Conservation (phyloP, 2,113 vertebrate genomes). For the Anoura caudifer region DNA sequence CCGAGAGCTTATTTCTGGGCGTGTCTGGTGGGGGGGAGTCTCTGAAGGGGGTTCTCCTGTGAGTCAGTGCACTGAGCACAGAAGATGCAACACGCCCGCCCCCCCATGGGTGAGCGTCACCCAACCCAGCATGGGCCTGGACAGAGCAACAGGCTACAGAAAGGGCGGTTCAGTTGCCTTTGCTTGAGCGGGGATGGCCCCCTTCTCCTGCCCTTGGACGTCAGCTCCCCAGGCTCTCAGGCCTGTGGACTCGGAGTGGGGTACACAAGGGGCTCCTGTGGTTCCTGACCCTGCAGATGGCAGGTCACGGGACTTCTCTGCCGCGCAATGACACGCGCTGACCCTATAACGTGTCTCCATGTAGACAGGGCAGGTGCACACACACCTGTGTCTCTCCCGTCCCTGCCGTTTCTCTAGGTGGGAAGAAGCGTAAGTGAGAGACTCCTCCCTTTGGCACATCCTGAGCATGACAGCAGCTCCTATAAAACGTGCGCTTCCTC, state of each 20-base stretch:
- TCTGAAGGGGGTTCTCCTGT: background rate
- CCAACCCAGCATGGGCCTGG: too few relatives aligned
- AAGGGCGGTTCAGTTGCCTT: background rate
- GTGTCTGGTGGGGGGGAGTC: background rate
- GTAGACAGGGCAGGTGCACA: too few relatives aligned
- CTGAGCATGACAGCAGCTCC: background rate
- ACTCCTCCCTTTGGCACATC: background rate
- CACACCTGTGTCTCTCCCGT: accelerated
- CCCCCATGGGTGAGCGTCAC: too few relatives aligned
- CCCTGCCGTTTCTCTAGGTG: background rate
- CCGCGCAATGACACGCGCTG: too few relatives aligned
- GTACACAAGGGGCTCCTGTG: background rate
- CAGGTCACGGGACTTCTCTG: too few relatives aligned
- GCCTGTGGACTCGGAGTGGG: too few relatives aligned
- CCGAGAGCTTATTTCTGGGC: background rate
- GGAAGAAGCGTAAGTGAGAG: background rate
- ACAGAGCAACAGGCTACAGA: too few relatives aligned
- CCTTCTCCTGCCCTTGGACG: background rate
- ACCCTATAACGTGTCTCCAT: too few relatives aligned
- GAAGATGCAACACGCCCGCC: background rate
- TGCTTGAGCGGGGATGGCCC: too few relatives aligned
- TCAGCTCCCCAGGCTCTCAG: background rate
- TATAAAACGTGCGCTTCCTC: background rate
- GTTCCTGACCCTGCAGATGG: too few relatives aligned
- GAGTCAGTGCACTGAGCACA: background rate